These are phyloP conservation scores for Zaprionus kolodkinae DNA, from an alignment of 1,140 invertebrate species.

Conservation along the genomic window DNA sequence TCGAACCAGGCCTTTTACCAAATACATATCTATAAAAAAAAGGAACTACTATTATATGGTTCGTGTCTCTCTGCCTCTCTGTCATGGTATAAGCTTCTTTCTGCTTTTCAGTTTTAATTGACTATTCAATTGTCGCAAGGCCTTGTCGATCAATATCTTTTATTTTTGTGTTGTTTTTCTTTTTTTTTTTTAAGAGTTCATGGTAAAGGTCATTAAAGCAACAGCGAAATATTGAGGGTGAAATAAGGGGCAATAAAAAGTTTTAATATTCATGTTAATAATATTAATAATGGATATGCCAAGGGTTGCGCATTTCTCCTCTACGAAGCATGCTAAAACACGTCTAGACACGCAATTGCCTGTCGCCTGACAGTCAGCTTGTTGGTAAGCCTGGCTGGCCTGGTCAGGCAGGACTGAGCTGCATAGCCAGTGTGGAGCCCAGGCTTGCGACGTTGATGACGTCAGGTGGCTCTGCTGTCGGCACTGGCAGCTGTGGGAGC, in stretches of 20 bases:
- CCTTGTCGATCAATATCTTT: constrained; percentile 21
- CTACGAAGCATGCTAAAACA: constrained; percentile 34
- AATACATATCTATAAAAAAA: background rate
- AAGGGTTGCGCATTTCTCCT: constrained; percentile 42
- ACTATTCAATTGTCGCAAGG: background rate
- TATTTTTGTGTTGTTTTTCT: background rate
- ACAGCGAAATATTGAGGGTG: constrained; percentile 18
- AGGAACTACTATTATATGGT: background rate
- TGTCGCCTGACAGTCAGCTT: constrained; percentile 4
- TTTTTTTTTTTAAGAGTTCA: constrained; percentile 32
- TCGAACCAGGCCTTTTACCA: background rate
- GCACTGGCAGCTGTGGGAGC: background rate
- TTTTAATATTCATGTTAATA: constrained; percentile 73
- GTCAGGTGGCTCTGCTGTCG: constrained; percentile 4
- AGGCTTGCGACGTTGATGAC: background rate
- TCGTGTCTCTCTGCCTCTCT: too few species aligned
- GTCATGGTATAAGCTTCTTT: background rate
- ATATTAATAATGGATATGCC: constrained; percentile 44
- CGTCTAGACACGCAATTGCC: constrained; percentile 61
- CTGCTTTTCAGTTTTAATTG: background rate
- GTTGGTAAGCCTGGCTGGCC: background rate
- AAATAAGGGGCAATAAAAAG: constrained; percentile 57
- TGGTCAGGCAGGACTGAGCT: constrained; percentile 22
- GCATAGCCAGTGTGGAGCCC: background rate
- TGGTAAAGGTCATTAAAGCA: constrained; percentile 40